Conservation (phyloP, 2,888 invertebrate species). For the Nephrotoma guestfalica region DNA sequence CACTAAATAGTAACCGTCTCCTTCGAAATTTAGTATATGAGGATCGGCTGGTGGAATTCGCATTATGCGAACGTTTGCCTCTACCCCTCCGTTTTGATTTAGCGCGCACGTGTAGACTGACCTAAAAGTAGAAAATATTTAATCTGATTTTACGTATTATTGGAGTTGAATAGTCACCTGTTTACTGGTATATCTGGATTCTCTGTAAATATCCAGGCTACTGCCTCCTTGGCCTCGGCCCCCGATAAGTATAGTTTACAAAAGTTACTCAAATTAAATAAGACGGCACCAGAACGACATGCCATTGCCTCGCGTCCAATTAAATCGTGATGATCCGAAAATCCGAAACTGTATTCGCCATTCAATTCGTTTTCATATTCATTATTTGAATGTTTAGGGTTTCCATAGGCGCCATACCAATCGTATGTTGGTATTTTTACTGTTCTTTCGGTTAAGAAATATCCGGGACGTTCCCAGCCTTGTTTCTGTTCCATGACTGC, state of each 20-base stretch:
- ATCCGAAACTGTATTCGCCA: slow-evolving; percentile 66
- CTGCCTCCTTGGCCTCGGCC: slow-evolving; percentile 65
- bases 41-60: slow-evolving; percentile 40
- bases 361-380: slow-evolving; percentile 54
- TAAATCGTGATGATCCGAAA: slow-evolving; percentile 62
- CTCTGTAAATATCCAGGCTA: slow-evolving; percentile 74
- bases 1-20: slow-evolving; percentile 65
- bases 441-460: slow-evolving; percentile 43
- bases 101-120: slow-evolving; percentile 69
- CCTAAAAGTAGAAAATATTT: slow-evolving; percentile 23
- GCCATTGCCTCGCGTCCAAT: slow-evolving; percentile 66
- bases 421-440: slow-evolving; percentile 58
- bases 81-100: slow-evolving; percentile 69
- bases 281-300: slow-evolving; percentile 61
- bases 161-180: slow-evolving; percentile 17
- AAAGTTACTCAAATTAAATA: slow-evolving; percentile 82
- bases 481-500: slow-evolving; percentile 78
- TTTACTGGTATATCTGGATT: slow-evolving; percentile 43
- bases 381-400: slow-evolving; percentile 45
- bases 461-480: slow-evolving; percentile 79
- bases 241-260: slow-evolving; percentile 79
- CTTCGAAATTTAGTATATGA: slow-evolving; percentile 52
- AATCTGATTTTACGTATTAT: neutral
- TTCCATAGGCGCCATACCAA: slow-evolving; percentile 72
- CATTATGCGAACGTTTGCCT: slow-evolving; percentile 70